These are phyloP conservation scores for Malaclemys terrapin DNA, from an alignment of 2,113 vertebrate species.

Conservation along the genomic window DNA sequence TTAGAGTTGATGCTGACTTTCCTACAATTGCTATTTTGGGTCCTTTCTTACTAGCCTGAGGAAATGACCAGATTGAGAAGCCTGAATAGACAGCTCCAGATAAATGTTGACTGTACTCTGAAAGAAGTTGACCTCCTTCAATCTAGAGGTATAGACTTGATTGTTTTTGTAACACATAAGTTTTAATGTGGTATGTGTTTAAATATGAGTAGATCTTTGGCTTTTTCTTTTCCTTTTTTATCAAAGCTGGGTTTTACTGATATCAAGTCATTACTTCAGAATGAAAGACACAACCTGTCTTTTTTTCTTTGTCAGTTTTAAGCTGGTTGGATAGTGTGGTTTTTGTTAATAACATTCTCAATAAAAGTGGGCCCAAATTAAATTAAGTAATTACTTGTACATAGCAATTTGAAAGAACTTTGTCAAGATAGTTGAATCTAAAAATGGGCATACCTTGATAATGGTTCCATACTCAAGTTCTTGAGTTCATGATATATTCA, in stretches of 20 bases:
- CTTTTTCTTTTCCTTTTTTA: background rate
- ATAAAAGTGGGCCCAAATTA: background rate
- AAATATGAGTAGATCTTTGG: constrained; percentile 13
- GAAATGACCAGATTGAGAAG: constrained; percentile 97
- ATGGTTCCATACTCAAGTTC: background rate
- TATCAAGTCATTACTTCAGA: background rate
- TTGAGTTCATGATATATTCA: background rate
- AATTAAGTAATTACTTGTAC: background rate
- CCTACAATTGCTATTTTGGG: constrained; percentile 75
- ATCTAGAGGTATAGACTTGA: constrained; percentile 89
- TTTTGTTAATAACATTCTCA: background rate
- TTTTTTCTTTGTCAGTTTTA: background rate
- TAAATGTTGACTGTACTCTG: constrained; percentile 98
- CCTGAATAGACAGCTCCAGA: constrained; percentile 97
- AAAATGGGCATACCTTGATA: background rate
- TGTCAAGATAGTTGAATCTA: background rate
- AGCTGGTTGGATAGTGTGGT: background rate
- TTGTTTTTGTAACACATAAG: constrained; percentile 47
- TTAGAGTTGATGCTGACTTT: constrained; percentile 71
- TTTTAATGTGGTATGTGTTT: constrained; percentile 40
- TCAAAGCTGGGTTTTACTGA: background rate
- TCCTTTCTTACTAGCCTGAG: constrained; percentile 88
- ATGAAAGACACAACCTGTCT: background rate
- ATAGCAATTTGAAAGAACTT: background rate
- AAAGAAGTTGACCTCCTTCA: constrained; percentile 98